Percentiles rank a stretch among this genome's conserved stretches.
phyloP scores from a whole-genome alignment of 2,888 invertebrate genomes.

The Papilio protenor region DNA sequence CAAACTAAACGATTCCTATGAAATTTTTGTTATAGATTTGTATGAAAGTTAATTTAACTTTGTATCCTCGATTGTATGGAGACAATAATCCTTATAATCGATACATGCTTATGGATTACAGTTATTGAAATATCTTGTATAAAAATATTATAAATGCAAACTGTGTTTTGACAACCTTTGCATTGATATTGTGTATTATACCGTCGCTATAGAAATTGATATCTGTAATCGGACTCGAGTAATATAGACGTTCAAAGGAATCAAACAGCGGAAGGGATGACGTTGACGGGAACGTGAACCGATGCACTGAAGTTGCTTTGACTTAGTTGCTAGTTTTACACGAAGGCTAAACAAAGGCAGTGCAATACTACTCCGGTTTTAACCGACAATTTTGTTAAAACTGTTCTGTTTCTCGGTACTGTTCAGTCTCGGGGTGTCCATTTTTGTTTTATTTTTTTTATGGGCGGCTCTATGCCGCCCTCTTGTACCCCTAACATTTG shows the following conservation, averaged over 20 bases:
- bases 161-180: not conserved
- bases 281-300: conserved; percentile 1
- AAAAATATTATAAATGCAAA: not conserved
- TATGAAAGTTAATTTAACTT: not conserved
- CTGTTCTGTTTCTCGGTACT: no score
- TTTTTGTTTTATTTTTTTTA: no score
- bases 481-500: no score
- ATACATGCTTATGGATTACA: no score
- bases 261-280: conserved; percentile 9
- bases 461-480: no score
- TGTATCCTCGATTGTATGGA: no score
- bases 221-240: conserved; percentile 4
- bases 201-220: not conserved
- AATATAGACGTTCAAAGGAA: conserved; percentile 16
- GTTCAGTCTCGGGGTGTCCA: no score
- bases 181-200: not conserved
- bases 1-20: not conserved
- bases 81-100: no score
- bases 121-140: not conserved
- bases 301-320: not conserved
- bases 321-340: not conserved
- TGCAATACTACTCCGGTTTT: not conserved
- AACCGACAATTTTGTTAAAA: not conserved
- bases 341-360: not conserved
- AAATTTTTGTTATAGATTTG: not conserved